Base-by-base conservation (phyloP, 2,888 invertebrate species). In the Drosophila ochracea region DNA sequence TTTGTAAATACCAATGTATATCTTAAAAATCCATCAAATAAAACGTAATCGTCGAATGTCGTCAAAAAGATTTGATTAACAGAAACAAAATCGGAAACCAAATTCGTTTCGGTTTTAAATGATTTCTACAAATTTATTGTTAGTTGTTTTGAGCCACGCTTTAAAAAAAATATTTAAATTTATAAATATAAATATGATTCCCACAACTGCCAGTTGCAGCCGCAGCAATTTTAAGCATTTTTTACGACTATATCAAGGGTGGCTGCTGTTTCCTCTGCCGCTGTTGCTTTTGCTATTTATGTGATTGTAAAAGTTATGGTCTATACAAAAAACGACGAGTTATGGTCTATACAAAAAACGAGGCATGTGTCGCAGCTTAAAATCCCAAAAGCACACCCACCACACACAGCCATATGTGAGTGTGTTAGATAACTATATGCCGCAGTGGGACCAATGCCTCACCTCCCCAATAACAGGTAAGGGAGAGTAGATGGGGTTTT, bases 291-390 rank as follows among this genome's bases (percentile, higher is more conserved):
- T 41, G 73, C 68, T 60, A 67, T 74, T 67, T 35, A 72, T 59
- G 82, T 28, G 72, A 61, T 64, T 72, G 66, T 71, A 52, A 13
- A 75, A 75, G 66, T 78, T 84, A 78, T 78, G 78, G 52, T 19
- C 50, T 21, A 58, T 49, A 61, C 60, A 63, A 65, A 73, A 89
- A 71, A 53, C 47, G 53, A 63, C 52, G 35, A 73, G 66, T 82
- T 87, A 78, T 78, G 78, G 50, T 19, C 43, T 25, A 58, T 39
- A 61, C 55, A 61, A 63, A 74, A 86, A 71, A 53, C 39, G 55
- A 63, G 49, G 76, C 89, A 78, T 82, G 68, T 86, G 83, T 71
- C 59, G 66, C 58, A 62, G 54, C 76, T 60, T 63, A 65, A 37
- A 68, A 30, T n/a, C 25, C 30, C 39, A 21, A 35, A 3, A 50